Evolutionary conservation across 2,113 vertebrate genomes (phyloP), one percentile per base, ranked within the genome.

Genomic region (Pan paniscus): DNA sequence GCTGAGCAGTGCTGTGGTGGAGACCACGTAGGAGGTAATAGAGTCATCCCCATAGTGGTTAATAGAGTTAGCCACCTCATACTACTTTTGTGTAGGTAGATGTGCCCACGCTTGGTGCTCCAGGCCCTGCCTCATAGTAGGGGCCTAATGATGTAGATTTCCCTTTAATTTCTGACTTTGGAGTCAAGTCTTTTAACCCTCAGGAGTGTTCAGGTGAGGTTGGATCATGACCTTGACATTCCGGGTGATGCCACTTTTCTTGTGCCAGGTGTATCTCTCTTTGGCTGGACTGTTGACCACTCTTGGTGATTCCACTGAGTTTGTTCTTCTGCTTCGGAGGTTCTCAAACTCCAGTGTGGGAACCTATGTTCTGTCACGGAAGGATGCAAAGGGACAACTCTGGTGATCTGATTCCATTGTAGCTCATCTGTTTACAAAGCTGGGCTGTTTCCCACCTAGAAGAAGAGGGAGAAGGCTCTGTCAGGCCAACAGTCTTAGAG

Each of bases 111-210:
- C n/a, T 70, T 35, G 61, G 67, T 35, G 23, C 30, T 72, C 12
- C 9, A 32, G 59, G 52, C 30, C 17, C 30, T 57, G 61, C 32
- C 80, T n/a, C 35, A 2, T 4, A 27, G n/a, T n/a, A 89, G 84
- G 55, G 61, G 27, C 59, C 4, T 1, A 9, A 1, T 55, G 68
- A 22, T 92, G 12, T 86, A 38, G 30, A 11, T 90, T 93, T 93
- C 80, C 73, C 89, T 81, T 90, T 17, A 9, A 8, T 48, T 90
- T 90, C 82, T 92, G 90, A 96, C 38, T 50, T 90, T 32, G 43
- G 86, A 91, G 83, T 75, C 38, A 50, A 80, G 35, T 35, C 73
- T 64, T 90, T 89, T 68, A 57, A 59, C 50, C 43, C 73, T 89
- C 38, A 30, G 38, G 57, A 55, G 46, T 10, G 27, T 84, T 79